A percentile compares a stretch with the other conserved stretches of the same genome.
Evolutionary conservation across 2,797 vertebrate genomes (phyloP).

Genomic region (Fistularia tabacaria): DNA sequence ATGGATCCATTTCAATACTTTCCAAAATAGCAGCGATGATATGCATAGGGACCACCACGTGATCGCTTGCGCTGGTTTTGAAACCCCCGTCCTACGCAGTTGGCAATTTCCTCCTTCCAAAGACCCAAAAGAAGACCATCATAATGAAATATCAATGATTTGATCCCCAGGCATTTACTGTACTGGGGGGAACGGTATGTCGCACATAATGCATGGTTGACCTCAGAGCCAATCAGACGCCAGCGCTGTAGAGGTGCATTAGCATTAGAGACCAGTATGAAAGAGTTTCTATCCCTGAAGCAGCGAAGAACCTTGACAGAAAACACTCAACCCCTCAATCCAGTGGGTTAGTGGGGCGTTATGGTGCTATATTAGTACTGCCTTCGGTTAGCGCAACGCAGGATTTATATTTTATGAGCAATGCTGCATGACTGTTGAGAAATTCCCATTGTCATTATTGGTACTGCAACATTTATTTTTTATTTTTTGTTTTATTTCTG

Average conservation of each 20-base stretch:
- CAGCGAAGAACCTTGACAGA: not conserved
- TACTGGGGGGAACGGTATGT: constrained; percentile 27
- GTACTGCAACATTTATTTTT: too few relatives aligned
- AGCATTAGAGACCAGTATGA: not conserved
- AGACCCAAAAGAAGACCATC: constrained; percentile 44
- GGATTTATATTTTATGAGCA: too few relatives aligned
- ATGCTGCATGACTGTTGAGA: too few relatives aligned
- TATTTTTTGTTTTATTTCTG: too few relatives aligned
- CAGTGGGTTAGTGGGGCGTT: too few relatives aligned
- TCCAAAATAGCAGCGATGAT: constrained; percentile 54
- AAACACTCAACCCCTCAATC: not conserved
- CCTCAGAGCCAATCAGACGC: constrained; percentile 5
- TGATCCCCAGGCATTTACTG: constrained; percentile 51
- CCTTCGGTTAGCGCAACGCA: too few relatives aligned
- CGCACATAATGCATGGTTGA: constrained; percentile 28
- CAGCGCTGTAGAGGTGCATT: constrained; percentile 10
- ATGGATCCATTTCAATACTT: constrained; percentile 50
- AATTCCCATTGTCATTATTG: too few relatives aligned
- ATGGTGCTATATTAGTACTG: too few relatives aligned
- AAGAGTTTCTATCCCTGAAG: too few relatives aligned
- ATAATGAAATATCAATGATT: constrained; percentile 56
- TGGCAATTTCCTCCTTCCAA: constrained; percentile 52
- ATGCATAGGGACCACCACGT: constrained; percentile 38
- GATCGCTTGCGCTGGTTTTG: constrained; percentile 27
- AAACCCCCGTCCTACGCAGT: constrained; percentile 38